Conservation (phyloP, 2,113 vertebrate species). For the Hymenochirus boettgeri region DNA sequence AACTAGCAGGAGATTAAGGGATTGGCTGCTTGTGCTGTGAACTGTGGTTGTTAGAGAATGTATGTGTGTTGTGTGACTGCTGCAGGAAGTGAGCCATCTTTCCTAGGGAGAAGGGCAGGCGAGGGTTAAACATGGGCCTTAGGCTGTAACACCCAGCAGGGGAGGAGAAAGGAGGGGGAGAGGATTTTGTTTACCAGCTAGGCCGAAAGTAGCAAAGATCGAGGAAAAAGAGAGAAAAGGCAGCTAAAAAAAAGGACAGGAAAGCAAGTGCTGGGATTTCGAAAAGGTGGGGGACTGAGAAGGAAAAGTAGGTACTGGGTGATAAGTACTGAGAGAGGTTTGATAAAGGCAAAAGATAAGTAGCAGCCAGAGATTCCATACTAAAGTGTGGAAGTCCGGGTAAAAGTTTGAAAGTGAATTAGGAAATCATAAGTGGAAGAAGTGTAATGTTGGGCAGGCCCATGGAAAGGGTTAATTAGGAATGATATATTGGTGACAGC, state of each 20-base stretch:
- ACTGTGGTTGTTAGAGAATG: too few species aligned
- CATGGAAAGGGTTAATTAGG: neutral
- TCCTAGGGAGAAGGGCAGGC: slow-evolving; percentile 35
- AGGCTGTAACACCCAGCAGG: slow-evolving; percentile 42
- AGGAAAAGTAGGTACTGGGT: neutral
- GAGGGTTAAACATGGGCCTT: slow-evolving; percentile 36
- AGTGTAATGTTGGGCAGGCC: neutral
- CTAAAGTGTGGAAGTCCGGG: neutral
- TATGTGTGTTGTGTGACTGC: neutral
- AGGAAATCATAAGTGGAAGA: neutral
- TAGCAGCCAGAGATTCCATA: neutral
- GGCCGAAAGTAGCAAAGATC: slow-evolving; percentile 35
- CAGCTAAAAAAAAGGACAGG: slow-evolving; percentile 19
- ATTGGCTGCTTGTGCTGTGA: too few species aligned
- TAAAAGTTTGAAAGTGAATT: slow-evolving; percentile 1
- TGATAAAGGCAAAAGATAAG: too few species aligned
- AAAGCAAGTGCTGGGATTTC: neutral
- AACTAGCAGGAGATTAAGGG: too few species aligned
- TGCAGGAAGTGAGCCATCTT: slow-evolving; percentile 34
- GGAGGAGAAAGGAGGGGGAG: slow-evolving; percentile 34
- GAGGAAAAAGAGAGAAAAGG: slow-evolving; percentile 33
- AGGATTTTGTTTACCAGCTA: slow-evolving; percentile 42
- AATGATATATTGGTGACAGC: neutral
- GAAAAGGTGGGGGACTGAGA: neutral
- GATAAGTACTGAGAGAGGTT: too few species aligned